Evolutionary conservation across 2,888 invertebrate species (phyloP).

Genomic region (Patella ulyssiponensis): DNA sequence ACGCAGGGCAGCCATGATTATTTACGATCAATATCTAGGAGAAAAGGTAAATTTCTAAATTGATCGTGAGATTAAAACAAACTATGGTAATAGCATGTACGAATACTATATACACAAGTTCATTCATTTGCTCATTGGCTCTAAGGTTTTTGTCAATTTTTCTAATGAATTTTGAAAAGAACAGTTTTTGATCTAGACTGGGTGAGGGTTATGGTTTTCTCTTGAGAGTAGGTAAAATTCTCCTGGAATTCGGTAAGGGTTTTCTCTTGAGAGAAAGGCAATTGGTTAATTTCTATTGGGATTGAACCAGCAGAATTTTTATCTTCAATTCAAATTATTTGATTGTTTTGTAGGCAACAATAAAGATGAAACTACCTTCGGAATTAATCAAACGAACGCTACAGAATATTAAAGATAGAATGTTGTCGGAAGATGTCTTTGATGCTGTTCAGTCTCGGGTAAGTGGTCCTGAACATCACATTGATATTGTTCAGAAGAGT

Average conservation of each 20-base stretch:
- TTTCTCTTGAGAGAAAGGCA: background rate
- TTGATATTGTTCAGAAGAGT: too few species aligned
- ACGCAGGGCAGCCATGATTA: conserved; percentile 81
- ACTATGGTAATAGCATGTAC: too few species aligned
- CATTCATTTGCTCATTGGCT: too few species aligned
- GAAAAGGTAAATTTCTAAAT: conserved; percentile 75
- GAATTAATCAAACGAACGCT: conserved; percentile 77
- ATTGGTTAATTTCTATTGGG: too few species aligned
- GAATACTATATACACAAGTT: too few species aligned
- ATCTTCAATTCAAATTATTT: conserved; percentile 14
- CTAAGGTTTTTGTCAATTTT: background rate
- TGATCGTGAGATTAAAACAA: too few species aligned
- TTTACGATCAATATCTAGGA: conserved; percentile 84
- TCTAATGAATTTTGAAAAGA: too few species aligned
- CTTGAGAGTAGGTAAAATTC: background rate
- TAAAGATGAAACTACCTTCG: conserved; percentile 79
- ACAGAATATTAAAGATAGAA: conserved; percentile 78
- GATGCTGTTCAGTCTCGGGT: conserved; percentile 81
- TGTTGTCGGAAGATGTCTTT: conserved; percentile 83
- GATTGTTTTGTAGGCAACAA: conserved; percentile 74
- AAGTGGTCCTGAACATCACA: conserved; percentile 25
- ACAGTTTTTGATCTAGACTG: background rate
- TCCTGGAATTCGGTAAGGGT: background rate
- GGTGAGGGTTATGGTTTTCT: background rate
- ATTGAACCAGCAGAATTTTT: background rate